Evolutionary conservation across 2,888 invertebrate genomes (phyloP).

Genomic region (Poecilus cupreus): DNA sequence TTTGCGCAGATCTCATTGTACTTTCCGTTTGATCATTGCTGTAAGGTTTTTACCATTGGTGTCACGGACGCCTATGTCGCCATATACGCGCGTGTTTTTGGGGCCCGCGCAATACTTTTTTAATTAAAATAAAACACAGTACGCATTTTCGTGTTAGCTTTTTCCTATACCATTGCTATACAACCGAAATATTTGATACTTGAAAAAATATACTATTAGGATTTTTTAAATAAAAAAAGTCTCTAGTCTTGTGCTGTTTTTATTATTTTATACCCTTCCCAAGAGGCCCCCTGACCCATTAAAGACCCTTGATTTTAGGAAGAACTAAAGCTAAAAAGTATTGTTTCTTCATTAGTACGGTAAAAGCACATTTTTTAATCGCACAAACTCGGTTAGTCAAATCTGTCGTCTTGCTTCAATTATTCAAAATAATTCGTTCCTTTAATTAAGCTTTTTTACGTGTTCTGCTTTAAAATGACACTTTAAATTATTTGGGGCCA

Average conservation of each 20-base stretch:
- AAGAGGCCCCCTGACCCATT: conserved; percentile 44
- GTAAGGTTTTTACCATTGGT: conserved; percentile 41
- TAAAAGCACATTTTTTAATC: conserved; percentile 40
- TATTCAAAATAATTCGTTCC: conserved; percentile 8
- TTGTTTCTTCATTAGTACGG: conserved; percentile 30
- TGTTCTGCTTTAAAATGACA: neutral
- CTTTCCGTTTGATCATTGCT: conserved; percentile 47
- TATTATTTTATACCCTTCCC: conserved; percentile 65
- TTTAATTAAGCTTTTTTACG: conserved; percentile 27
- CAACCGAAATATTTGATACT: conserved; percentile 77
- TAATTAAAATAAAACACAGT: conserved; percentile 66
- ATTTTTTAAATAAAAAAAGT: conserved; percentile 75
- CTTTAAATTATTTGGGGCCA: conserved; percentile 50
- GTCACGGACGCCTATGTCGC: conserved; percentile 46
- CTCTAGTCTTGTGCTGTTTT: conserved; percentile 79
- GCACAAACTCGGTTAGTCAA: conserved; percentile 35
- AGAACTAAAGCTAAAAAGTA: conserved; percentile 26
- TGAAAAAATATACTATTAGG: conserved; percentile 76
- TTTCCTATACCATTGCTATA: conserved; percentile 71
- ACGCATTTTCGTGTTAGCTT: conserved; percentile 77
- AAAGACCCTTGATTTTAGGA: conserved; percentile 30
- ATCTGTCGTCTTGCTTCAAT: conserved; percentile 2
- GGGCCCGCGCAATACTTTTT: conserved; percentile 59
- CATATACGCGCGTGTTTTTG: conserved; percentile 56
- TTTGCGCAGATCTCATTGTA: conserved; percentile 52